phyloP scores from a whole-genome alignment of 1,140 invertebrate species.

The Zophobas morio region DNA sequence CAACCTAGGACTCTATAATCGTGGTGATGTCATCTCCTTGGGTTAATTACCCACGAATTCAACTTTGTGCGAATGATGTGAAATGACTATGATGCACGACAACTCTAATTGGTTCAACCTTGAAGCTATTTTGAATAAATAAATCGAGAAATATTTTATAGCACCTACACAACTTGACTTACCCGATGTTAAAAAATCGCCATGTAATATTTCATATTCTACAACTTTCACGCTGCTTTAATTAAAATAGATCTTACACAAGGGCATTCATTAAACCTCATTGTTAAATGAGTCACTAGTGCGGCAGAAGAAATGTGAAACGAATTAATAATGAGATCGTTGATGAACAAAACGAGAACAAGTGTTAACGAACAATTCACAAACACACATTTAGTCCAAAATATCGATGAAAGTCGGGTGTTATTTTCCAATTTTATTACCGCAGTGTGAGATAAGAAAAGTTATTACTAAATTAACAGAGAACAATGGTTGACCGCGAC shows the following conservation, averaged over 20 bases:
- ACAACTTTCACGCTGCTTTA: neutral
- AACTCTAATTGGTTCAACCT: slow-evolving; percentile 11
- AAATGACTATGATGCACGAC: slow-evolving; percentile 12
- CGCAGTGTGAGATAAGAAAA: no score
- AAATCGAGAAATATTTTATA: neutral
- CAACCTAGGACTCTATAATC: neutral
- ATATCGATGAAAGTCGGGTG: no score
- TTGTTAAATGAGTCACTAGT: neutral
- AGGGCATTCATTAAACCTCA: neutral
- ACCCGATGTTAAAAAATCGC: no score
- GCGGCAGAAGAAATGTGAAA: neutral
- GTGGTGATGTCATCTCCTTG: slow-evolving; percentile 20
- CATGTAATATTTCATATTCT: neutral
- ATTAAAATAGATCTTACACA: neutral
- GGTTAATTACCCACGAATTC: slow-evolving; percentile 29
- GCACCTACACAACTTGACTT: no score
- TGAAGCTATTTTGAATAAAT: slow-evolving; percentile 1
- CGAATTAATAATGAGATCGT: no score
- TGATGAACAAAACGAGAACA: no score
- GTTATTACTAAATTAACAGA: no score
- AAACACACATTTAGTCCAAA: no score
- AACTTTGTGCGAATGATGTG: slow-evolving; percentile 9
- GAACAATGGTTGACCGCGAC: no score
- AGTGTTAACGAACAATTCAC: no score
- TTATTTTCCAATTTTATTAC: no score